Percentiles rank a stretch among this genome's conserved stretches.
These are phyloP conservation scores for Chrysina gloriosa DNA, from an alignment of 2,888 invertebrate species.

Conservation along the genomic window DNA sequence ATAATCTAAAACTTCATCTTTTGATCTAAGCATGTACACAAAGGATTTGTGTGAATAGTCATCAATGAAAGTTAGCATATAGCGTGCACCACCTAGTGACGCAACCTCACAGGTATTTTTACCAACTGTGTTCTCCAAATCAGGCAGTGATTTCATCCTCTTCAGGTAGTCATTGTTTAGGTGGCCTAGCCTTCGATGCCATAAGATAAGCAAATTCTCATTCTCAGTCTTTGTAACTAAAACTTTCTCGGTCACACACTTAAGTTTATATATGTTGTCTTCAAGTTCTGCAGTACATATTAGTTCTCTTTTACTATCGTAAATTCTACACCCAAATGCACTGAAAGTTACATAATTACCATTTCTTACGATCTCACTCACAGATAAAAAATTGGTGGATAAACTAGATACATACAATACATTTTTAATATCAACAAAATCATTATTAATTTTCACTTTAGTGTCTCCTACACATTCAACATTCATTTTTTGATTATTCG, in stretches of 20 bases:
- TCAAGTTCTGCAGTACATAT: background rate
- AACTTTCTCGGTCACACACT: background rate
- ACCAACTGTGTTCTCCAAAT: background rate
- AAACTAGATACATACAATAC: conserved; percentile 6
- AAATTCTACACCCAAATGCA: conserved; percentile 3
- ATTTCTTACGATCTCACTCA: conserved; percentile 9
- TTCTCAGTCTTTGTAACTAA: background rate
- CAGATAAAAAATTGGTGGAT: conserved; percentile 9
- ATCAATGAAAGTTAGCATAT: conserved; percentile 52
- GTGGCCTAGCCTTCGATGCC: conserved; percentile 16
- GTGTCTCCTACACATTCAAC: background rate
- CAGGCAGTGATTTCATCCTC: background rate
- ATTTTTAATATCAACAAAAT: conserved; percentile 2
- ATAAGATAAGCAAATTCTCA: background rate
- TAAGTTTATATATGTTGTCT: conserved; percentile 6
- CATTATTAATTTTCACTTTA: background rate
- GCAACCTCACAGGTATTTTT: background rate
- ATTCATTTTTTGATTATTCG: background rate
- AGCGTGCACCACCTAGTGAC: conserved; percentile 45
- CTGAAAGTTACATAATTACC: conserved; percentile 8
- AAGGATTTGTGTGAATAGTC: conserved; percentile 45
- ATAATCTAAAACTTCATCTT: background rate
- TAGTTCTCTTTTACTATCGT: conserved; percentile 4
- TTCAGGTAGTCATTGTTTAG: background rate
- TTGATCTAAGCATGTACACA: conserved; percentile 46